Evolutionary conservation across 1,140 invertebrate genomes (phyloP).

Genomic region (Apis laboriosa): DNA sequence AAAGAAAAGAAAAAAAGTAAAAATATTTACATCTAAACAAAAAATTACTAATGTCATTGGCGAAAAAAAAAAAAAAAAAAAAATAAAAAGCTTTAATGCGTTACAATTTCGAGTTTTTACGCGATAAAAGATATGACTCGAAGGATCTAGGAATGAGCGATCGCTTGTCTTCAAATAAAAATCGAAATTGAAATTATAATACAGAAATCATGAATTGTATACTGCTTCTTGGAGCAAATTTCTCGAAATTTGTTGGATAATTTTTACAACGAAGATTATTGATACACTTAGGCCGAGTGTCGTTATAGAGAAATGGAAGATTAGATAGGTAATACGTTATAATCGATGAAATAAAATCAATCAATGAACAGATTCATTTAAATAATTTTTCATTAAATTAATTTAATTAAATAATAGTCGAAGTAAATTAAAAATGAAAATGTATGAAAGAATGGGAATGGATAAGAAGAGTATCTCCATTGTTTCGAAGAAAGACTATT

Average conservation of each 20-base stretch:
- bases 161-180: not conserved
- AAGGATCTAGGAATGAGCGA: constrained; percentile 31
- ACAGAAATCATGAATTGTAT: not conserved
- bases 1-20: not conserved
- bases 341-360: not conserved
- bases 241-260: no score
- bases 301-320: not conserved
- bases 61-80: not conserved
- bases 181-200: not conserved
- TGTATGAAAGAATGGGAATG: not conserved
- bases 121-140: not conserved
- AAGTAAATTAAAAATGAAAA: not conserved
- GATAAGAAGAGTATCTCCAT: not conserved
- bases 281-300: constrained; percentile 17
- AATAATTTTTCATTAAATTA: not conserved
- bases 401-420: not conserved
- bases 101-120: constrained; percentile 7
- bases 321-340: not conserved
- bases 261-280: not conserved
- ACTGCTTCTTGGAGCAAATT: not conserved
- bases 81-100: constrained; percentile 2
- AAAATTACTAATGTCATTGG: not conserved
- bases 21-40: not conserved
- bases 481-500: not conserved
- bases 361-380: not conserved